Conservation (phyloP, 2,797 vertebrate species). For the Peromyscus eremicus region DNA sequence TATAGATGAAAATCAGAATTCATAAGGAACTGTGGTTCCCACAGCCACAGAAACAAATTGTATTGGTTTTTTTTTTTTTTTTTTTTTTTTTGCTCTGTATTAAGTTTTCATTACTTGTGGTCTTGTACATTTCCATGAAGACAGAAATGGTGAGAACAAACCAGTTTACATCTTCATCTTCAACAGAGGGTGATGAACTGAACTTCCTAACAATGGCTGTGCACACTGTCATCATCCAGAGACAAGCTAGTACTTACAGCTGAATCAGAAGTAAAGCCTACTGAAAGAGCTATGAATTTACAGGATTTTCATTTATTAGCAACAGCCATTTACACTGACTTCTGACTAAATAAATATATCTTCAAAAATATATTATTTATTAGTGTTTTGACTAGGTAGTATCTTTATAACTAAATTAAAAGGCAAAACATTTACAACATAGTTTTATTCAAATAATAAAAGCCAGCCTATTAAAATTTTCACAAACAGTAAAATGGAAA, state of each 20-base stretch:
- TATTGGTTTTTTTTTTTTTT: neutral
- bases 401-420: neutral
- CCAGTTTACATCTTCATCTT: neutral
- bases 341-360: neutral
- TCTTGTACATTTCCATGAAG: neutral
- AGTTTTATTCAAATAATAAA: constrained; percentile 7
- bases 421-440: neutral
- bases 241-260: constrained; percentile 37
- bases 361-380: neutral
- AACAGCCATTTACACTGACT: constrained; percentile 23
- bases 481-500: constrained; percentile 22
- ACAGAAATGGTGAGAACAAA: neutral
- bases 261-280: constrained; percentile 7
- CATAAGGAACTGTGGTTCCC: neutral
- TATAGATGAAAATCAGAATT: constrained; percentile 9
- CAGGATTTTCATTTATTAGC: neutral
- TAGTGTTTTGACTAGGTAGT: neutral
- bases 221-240: neutral
- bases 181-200: neutral
- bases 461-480: constrained; percentile 39
- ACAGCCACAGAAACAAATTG: neutral
- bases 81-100: neutral
- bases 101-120: neutral
- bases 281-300: neutral
- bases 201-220: constrained; percentile 21